Evolutionary conservation across 2,797 vertebrate species (phyloP).

Genomic region (Sus cebifrons): DNA sequence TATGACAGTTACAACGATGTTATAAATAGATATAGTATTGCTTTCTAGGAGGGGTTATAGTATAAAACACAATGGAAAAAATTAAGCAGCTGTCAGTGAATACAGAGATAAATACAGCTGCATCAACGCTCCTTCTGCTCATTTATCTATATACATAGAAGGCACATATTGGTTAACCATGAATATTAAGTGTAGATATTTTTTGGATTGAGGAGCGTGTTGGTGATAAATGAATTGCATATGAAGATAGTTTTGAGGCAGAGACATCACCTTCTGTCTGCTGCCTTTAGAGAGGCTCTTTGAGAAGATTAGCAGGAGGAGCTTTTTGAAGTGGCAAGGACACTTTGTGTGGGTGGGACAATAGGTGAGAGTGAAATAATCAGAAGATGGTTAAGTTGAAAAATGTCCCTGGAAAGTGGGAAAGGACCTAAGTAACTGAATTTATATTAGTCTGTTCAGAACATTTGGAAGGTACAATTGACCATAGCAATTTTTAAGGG

Average conservation of each 20-base stretch:
- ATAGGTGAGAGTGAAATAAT: conserved; percentile 34
- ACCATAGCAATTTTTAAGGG: background rate
- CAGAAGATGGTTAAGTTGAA: conserved; percentile 11
- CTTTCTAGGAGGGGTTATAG: conserved; percentile 36
- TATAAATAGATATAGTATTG: conserved; percentile 13
- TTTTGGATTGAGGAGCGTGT: background rate
- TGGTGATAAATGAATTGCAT: conserved; percentile 16
- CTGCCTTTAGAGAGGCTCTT: background rate
- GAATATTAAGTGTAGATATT: background rate
- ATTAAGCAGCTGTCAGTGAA: conserved; percentile 12
- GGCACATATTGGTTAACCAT: conserved; percentile 5
- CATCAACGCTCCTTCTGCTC: background rate
- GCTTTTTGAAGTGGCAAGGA: background rate
- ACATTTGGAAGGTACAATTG: conserved; percentile 26
- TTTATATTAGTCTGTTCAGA: conserved; percentile 49
- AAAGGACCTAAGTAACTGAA: conserved; percentile 17
- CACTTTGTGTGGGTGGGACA: background rate
- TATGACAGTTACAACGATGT: conserved; percentile 9
- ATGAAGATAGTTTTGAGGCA: conserved; percentile 15
- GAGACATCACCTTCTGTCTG: background rate
- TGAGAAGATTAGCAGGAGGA: background rate
- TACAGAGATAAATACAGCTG: conserved; percentile 28
- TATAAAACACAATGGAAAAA: conserved; percentile 40
- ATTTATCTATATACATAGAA: conserved; percentile 5
- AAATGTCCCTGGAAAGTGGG: background rate